Percentiles rank a stretch among this genome's conserved stretches.
Evolutionary conservation across 2,797 vertebrate species (phyloP).

Genomic region (Eospalax fontanierii): DNA sequence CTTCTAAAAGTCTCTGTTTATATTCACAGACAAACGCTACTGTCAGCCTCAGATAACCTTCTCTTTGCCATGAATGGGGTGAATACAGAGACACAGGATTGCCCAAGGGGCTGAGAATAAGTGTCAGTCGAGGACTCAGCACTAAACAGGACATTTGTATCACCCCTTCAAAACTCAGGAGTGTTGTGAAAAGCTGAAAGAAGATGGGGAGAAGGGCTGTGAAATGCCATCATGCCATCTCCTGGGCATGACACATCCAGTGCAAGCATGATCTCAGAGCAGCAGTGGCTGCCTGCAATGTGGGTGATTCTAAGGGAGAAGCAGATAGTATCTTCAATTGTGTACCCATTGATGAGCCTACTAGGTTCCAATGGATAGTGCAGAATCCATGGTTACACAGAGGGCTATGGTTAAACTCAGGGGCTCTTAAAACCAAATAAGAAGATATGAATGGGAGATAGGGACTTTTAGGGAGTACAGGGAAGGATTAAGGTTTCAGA

Average conservation of each 20-base stretch:
- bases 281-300: not conserved
- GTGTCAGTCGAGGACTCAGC: not conserved
- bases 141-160: not conserved
- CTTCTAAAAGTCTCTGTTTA: not conserved
- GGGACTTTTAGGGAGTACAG: not conserved
- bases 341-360: not conserved
- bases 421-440: not conserved
- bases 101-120: not conserved
- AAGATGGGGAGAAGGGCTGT: not conserved
- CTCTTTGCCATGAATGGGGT: not conserved
- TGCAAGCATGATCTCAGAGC: not conserved
- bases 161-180: not conserved
- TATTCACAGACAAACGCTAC: not conserved
- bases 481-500: no score
- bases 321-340: not conserved
- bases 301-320: not conserved
- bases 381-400: not conserved
- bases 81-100: not conserved
- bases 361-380: not conserved
- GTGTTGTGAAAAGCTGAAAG: no score
- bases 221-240: no score
- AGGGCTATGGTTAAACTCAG: not conserved
- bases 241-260: not conserved
- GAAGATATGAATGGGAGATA: not conserved
- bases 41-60: not conserved